Base-by-base conservation (phyloP, 2,113 vertebrate genomes). In the Heterotilapia buettikoferi region DNA sequence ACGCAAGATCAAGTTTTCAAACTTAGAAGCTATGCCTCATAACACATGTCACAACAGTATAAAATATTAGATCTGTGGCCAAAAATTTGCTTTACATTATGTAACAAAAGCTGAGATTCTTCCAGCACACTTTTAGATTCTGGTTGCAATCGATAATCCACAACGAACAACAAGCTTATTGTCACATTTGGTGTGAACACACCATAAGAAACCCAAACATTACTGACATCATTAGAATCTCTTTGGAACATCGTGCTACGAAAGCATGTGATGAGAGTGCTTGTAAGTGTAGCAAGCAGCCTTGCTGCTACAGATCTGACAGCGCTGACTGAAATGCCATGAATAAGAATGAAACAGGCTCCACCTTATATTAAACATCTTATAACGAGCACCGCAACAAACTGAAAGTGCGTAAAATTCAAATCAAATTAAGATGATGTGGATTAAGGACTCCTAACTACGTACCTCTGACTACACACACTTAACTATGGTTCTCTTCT, bases 251-350 rank as follows among this genome's bases (percentile, higher is more conserved):
- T 38, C 6, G 10, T 68, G 36, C n/a, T 12, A 24, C 1, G 3
- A 0, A 29, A 59, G 24, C 56, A 59, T 68, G 63, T 40, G 19
- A 40, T 38, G 61, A 66, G 57, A 9, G 19, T 38, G 31, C 19
- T 38, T 0, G 31, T 36, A 21, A 1, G 19, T 21, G 63, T 68
- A 68, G n/a, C 36, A 0, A 0, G 63, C n/a, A 19, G 63, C 33
- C 6, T 7, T n/a, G 19, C 50, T 52, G 11, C 11, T 45, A 45
- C 43, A 45, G 13, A 47, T 47, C 45, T 47, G 13, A 47, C 5
- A 3, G 45, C 12, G 18, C 18, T 21, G 63, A 38, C 33, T 68
- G 33, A 68, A 2, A 11, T 21, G 3, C n/a, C 12, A 1, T 38
- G 31, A 66, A 66, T 36, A 19, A 71, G 38, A 10, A 73, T 45